Evolutionary conservation across 2,888 invertebrate genomes (phyloP), one percentile per base, ranked within the genome.

Genomic region (Dryocosmus kuriphilus): DNA sequence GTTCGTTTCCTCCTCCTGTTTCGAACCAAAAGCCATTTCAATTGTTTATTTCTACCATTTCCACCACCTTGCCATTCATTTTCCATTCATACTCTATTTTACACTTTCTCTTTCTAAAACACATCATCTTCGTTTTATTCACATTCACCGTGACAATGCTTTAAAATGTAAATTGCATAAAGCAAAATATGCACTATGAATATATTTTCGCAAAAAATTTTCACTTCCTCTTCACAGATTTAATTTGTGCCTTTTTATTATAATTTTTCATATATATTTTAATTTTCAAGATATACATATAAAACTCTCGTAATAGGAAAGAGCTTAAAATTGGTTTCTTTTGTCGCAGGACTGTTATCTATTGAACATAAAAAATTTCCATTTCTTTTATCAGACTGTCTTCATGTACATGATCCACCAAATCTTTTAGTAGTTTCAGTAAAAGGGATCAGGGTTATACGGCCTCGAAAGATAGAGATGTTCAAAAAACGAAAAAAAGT

Each of bases 401-500:
- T 51, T 30, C 19, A 51, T 46, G 11, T 30, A 46, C 2, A 67
- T 27, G 27, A 71, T 32, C 14, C 30, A 71, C 30, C n/a, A 9
- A 67, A 67, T 27, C 46, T 67, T 46, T 67, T 24, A 51, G 27
- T 46, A 7, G 41, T 67, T 46, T 27, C 46, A 46, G 19, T 27
- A 30, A 8, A 46, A 67, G 67, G 24, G 46, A 67, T 46, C 67
- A 24, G 24, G 67, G 46, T 27, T 67, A 67, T 30, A 19, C 24
- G 24, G 22, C 24, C 27, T 41, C 67, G 8, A 67, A 67, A 67
- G 67, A 67, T 46, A 67, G n/a, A 71, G 27, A 41, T 71, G 51
- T n/a, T 51, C 30, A 27, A 46, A 19, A 2, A 51, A 51, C 11
- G 19, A 71, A 67, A 67, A 14, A 14, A 46, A 19, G 30, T 30